phyloP scores from a whole-genome alignment of 2,888 invertebrate species.

The Philhelius pedissequus region DNA sequence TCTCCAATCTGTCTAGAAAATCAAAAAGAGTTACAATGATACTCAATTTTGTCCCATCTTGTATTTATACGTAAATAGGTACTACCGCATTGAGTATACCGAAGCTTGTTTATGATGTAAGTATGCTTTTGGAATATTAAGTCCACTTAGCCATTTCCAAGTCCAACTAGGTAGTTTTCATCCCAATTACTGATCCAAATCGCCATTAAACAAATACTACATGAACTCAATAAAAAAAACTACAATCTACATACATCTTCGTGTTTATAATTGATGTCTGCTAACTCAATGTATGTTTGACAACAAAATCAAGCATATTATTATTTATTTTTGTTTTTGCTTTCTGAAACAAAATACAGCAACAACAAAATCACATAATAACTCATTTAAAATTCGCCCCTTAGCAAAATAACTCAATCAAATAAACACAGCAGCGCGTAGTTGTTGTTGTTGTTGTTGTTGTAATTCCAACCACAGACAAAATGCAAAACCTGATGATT shows the following conservation, averaged over 20 bases:
- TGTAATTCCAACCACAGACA: background rate
- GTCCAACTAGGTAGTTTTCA: background rate
- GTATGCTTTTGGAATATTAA: too few species aligned
- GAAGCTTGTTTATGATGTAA: too few species aligned
- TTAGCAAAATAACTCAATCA: slow-evolving; percentile 67
- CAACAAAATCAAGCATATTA: slow-evolving; percentile 41
- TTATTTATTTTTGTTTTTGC: too few species aligned
- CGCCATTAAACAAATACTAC: background rate
- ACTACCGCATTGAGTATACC: too few species aligned
- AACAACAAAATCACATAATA: slow-evolving; percentile 55
- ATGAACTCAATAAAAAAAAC: too few species aligned
- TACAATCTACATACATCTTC: slow-evolving; percentile 16
- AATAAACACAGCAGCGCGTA: slow-evolving; percentile 9
- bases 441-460: background rate
- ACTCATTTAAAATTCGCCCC: slow-evolving; percentile 64
- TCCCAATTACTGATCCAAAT: slow-evolving; percentile 5
- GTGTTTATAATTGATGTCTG: slow-evolving; percentile 45
- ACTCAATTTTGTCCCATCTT: too few species aligned
- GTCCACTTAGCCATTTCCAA: too few species aligned
- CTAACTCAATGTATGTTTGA: slow-evolving; percentile 1
- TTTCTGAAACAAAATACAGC: background rate
- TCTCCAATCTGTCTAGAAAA: too few species aligned
- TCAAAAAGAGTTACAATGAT: too few species aligned
- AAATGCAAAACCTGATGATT: slow-evolving; percentile 31
- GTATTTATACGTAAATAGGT: too few species aligned